Base-by-base conservation (phyloP, 1,140 invertebrate species). In the Saccostrea echinata region DNA sequence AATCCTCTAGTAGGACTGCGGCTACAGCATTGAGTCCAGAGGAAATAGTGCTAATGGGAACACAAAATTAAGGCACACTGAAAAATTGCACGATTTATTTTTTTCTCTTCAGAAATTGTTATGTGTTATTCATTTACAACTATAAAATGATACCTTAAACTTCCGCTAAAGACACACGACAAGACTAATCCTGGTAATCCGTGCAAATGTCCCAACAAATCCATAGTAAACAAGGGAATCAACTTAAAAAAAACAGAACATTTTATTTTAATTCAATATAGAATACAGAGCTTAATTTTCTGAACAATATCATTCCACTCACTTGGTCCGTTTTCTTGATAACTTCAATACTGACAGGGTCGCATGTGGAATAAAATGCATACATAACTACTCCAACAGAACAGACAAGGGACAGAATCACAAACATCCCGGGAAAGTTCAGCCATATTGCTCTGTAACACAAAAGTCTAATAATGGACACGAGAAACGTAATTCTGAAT, bases 21-120 rank as follows among this genome's bases (percentile, higher is more conserved):
- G 98, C 97, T 83, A 99, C 94, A 0, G 98, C 98, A 93, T 98
- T 99, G 57, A 98, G 94, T 12, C 98, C 98, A 30, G 97, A 98
- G 0, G 98, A 98, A 1, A 99, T 97, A 9, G 98, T 98, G 91
- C 98, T 98, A 93, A 16, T 11, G 43, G 9, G 43, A 43, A 43
- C 4, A 9, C 43, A 43, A 43, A 43, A 3, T 43, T 6, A 43
- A 6, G 35, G 1, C 1, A 3, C 1, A 1, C 1, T 3, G 35
- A 43, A 43, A 43, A 43, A 43, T 43, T 43, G 35, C 35, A 43
- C 2, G 35, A 43, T 43, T 43, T n/a, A n/a, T n/a, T n/a, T n/a
- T n/a, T 43, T 43, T 43, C 35, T 43, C 35, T 43, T 43, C 35
- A 43, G 13, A 27, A 81, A 81, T 8, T 33, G 11, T 33, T 6